Evolutionary conservation across 2,113 vertebrate genomes (phyloP), one percentile per base, ranked within the genome.

Genomic region (Otus sunia): DNA sequence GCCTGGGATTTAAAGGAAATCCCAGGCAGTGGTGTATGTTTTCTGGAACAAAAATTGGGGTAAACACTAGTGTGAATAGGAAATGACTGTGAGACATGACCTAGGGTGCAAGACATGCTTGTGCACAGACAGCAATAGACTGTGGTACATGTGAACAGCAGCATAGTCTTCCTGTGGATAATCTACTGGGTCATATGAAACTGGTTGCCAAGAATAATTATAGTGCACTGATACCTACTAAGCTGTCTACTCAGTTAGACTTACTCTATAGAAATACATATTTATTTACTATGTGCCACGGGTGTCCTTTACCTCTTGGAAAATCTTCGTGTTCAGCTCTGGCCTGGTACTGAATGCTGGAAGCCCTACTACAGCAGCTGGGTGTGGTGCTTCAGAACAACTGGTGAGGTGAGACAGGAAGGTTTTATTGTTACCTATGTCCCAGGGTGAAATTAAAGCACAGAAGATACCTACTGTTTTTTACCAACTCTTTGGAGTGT

Each of bases 21-120:
- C 12, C 13, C 34, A 85, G 30, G 18, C 29, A 41, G 5, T 26
- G 7, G 4, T 50, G 2, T 60, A 47, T 32, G 14, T 53, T 59
- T 60, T 27, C 8, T 73, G 16, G 16, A 67, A 53, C 10, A 68
- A 56, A 47, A 77, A 7, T 12, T 32, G 36, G 32, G 9, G 12
- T 43, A 22, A 55, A n/a, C 22, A 18, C 21, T 23, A 22, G 16
- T 30, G 20, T 82, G 39, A 43, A 43, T 14, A 49, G 21, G 23
- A 69, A n/a, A 29, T 25, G 21, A 1, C 26, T 55, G n/a, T 55
- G 30, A 30, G n/a, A 49, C 32, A 10, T 15, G 9, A 66, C 27
- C 32, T 39, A 5, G 25, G 6, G 34, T 47, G 19, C 32, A 21
- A 20, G 66, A 39, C 30, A 22, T 0, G 0, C 17, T 64, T 0